phyloP scores from a whole-genome alignment of 1,140 invertebrate genomes.

The Caligus rogercresseyi region DNA sequence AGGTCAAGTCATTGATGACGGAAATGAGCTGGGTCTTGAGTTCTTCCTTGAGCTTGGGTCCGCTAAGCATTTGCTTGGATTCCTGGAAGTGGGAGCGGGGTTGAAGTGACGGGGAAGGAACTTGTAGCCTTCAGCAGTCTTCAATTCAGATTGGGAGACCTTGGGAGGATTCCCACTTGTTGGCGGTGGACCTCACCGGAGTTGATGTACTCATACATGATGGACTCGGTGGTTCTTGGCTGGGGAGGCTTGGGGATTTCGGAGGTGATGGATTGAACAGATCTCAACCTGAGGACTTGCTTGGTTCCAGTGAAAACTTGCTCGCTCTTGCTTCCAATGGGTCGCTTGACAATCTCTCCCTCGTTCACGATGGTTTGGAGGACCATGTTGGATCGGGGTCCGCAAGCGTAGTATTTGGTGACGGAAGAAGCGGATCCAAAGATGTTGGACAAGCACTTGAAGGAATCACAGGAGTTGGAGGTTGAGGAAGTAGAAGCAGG shows the following conservation, averaged over 20 bases:
- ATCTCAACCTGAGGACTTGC: constrained; percentile 9
- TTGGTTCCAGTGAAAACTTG: constrained; percentile 2
- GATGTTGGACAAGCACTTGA: not conserved
- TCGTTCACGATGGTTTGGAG: constrained; percentile 14
- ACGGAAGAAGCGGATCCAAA: not conserved
- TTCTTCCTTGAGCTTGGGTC: not conserved
- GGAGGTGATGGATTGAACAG: not conserved
- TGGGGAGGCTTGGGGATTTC: not conserved
- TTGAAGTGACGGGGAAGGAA: not conserved
- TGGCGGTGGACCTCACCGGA: not conserved
- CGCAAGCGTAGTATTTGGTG: constrained; percentile 12
- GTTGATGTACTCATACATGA: constrained; percentile 13
- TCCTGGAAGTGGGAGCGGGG: not conserved
- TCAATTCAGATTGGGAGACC: not conserved
- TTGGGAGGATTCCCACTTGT: not conserved
- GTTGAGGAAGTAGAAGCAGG: not conserved
- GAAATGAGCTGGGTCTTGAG: not conserved
- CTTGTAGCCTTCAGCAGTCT: not conserved
- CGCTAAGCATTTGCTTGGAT: not conserved
- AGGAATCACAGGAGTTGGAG: constrained; percentile 3
- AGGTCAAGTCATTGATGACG: not conserved
- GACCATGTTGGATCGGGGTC: not conserved
- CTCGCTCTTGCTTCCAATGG: constrained; percentile 8
- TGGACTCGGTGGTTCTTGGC: not conserved
- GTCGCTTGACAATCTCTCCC: constrained; percentile 12